Base-by-base conservation (phyloP, 2,888 invertebrate species). In the Ctena decussata region DNA sequence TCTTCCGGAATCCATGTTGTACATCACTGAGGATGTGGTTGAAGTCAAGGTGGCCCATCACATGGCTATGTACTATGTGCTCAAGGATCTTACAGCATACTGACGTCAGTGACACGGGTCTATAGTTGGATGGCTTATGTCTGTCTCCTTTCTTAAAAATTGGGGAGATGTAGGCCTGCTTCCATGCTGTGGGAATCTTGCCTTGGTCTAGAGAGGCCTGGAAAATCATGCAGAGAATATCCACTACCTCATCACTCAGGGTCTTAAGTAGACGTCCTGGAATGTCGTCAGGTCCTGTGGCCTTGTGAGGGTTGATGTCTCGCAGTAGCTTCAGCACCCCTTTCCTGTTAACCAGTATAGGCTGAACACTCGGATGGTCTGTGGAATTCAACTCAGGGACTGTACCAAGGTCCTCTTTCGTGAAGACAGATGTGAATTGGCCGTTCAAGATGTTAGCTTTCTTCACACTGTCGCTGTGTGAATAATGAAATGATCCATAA, bases 81-180 rank as follows among this genome's bases (percentile, higher is more conserved):
- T n/a, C n/a, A n/a, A n/a, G n/a, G n/a, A n/a, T n/a, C n/a, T n/a
- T 92, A 32, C 85, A 87, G 21, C 46, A 77, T 57, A 82, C 37
- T 39, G 77, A 79, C 5, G 77, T 77, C 24, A 80, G 24, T 3
- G 77, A 80, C 18, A 84, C 60, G 6, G 84, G 84, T 15, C 72
- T n/a, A 32, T 79, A 83, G 71, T 79, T 83, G 1, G 71, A 69
- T 18, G 78, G 57, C 1, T 27, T 21, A 21, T 70, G 57, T 21
- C 37, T 24, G 37, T 74, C 37, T 12, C 78, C 82, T 27, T 77
- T 77, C 71, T 79, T 80, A 77, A 80, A 84, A 0, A 76, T 71
- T 30, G 71, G 80, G 0, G 80, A 74, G 15, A 83, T n/a, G n/a
- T n/a, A n/a, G n/a, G n/a, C 83, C 0, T 27, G 8, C 49, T 81